Evolutionary conservation across 2,113 vertebrate genomes (phyloP).

Genomic region (Eidolon helvum): DNA sequence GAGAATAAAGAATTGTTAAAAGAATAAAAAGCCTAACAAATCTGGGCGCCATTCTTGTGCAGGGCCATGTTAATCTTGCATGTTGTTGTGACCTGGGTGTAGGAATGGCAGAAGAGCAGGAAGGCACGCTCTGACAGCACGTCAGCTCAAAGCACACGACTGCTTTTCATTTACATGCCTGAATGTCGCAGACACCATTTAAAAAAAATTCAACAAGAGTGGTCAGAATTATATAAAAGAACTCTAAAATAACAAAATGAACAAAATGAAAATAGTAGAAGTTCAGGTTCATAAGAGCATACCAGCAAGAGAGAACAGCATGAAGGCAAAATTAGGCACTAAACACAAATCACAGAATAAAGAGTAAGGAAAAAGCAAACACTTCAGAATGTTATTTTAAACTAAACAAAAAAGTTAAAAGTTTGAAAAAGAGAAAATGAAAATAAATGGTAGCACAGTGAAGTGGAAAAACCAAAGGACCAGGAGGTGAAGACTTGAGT

Average conservation of each 20-base stretch:
- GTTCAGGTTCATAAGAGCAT: neutral
- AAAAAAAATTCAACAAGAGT: neutral
- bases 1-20: neutral
- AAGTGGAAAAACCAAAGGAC: neutral
- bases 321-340: neutral
- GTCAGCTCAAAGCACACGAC: neutral
- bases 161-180: neutral
- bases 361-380: neutral
- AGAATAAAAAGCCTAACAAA: neutral
- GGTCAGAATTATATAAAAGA: neutral
- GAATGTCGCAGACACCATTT: neutral
- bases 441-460: neutral
- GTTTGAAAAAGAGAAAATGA: neutral
- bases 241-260: neutral
- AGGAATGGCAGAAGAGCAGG: neutral
- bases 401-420: neutral
- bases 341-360: neutral
- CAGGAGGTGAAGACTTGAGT: neutral
- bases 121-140: neutral
- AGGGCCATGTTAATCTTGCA: neutral
- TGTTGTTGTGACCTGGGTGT: neutral
- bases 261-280: neutral
- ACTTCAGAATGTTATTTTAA: slow-evolving; percentile 33
- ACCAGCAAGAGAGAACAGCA: neutral
- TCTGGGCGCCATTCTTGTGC: neutral